These are phyloP conservation scores for Patella ulyssiponensis DNA, from an alignment of 2,888 invertebrate species.

Conservation along the genomic window DNA sequence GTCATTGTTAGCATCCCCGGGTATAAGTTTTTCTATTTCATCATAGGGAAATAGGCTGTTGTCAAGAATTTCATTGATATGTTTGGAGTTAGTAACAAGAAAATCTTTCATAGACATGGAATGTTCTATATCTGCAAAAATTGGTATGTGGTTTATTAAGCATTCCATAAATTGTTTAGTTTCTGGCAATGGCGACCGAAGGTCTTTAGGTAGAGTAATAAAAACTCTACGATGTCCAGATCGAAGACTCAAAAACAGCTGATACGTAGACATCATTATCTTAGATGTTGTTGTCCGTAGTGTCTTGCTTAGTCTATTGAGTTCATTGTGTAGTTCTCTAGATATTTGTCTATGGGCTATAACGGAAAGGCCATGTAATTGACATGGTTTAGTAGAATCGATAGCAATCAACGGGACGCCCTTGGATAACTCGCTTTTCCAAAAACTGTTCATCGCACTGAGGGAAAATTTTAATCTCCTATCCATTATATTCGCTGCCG, in stretches of 20 bases:
- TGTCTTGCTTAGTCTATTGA: neutral
- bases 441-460: neutral
- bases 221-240: neutral
- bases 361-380: neutral
- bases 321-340: neutral
- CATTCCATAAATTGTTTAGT: neutral
- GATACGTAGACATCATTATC: neutral
- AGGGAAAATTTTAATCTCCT: too few relatives aligned
- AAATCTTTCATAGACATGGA: neutral
- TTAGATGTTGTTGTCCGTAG: neutral
- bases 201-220: neutral
- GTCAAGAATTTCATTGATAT: neutral
- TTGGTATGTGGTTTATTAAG: neutral
- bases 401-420: neutral
- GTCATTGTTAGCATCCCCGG: neutral
- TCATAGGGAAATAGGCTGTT: neutral
- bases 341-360: neutral
- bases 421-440: neutral
- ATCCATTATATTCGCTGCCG: too few relatives aligned
- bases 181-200: neutral
- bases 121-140: neutral
- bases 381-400: neutral
- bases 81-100: neutral
- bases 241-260: neutral
- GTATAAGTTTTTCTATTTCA: neutral